phyloP scores from a whole-genome alignment of 2,113 vertebrate species.

The Oceanites oceanicus region DNA sequence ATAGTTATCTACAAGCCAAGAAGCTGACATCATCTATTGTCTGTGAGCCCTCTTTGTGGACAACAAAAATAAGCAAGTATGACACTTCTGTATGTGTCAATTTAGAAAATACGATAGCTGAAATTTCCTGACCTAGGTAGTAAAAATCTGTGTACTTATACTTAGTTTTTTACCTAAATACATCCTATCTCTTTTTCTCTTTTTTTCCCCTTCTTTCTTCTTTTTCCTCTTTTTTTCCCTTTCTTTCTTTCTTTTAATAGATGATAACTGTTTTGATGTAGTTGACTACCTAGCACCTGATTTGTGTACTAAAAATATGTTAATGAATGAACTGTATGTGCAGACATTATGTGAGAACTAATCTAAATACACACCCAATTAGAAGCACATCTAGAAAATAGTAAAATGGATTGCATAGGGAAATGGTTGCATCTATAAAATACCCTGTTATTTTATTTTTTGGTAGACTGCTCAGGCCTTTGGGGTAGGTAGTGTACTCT shows the following conservation, averaged over 20 bases:
- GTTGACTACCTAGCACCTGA: neutral
- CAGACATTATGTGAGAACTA: neutral
- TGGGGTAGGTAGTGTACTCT: neutral
- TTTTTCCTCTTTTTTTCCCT: rapidly evolving
- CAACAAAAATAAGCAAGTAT: neutral
- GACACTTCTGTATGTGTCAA: neutral
- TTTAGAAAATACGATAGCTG: neutral
- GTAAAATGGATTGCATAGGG: neutral
- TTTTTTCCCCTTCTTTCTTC: too few species aligned
- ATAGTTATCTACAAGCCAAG: constrained; percentile 21
- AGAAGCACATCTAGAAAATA: neutral
- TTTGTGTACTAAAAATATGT: neutral
- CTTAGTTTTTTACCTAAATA: neutral
- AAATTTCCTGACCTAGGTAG: neutral
- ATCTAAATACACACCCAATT: neutral
- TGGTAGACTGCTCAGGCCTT: neutral
- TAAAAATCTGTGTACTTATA: neutral
- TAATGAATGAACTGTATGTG: neutral
- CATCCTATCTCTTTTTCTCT: rapidly evolving
- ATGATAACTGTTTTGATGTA: neutral
- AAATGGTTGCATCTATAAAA: neutral
- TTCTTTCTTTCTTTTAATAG: neutral
- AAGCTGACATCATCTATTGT: constrained; percentile 46
- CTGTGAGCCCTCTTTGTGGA: neutral
- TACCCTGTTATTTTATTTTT: neutral